Evolutionary conservation across 2,113 vertebrate species (phyloP), one percentile per base, ranked within the genome.

Genomic region (Siniperca knerii): DNA sequence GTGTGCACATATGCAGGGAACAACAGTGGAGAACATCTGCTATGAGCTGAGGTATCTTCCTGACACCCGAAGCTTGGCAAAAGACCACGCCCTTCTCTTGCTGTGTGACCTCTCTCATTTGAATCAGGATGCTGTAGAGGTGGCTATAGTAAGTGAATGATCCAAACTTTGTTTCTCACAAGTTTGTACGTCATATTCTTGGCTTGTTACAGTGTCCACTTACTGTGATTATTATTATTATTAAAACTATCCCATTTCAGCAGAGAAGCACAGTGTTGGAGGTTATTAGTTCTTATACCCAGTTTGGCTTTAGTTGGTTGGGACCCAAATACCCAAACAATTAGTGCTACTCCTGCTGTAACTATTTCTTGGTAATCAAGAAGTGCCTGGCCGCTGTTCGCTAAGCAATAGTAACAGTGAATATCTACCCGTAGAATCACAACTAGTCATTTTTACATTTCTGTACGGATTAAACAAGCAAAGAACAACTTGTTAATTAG

Each of bases 11-110:
- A 11, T 68, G 33, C 93, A 99, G 98, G 98, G 98, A 68, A 98
- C 97, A 42, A 99, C 97, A 0, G 97, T 98, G 93, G 97, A 97
- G 89, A 95, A 96, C 55, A 96, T 99, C 85, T 99, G 98, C 92
- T 96, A 95, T 0, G 97, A 99, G 90, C 96, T 99, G 82, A 96
- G 98, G 9, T 97, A 98, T 84, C 95, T 99, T 72, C 97, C 97
- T 1, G 96, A 96, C 54, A 96, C 96, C 0, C 93, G 97, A 82
- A 95, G 92, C 0, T 92, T 97, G 79, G 97, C 98, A 8, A 96
- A 93, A 20, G 97, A 98, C 20, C 96, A 95, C 74, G 68, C 93
- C 58, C 95, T 99, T 0, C 91, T 98, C 85, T 92, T 99, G 84
- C 90, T 99, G 5, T 99, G 98, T 87, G 98, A 98, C 79, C 92